Base-by-base conservation (phyloP, 2,113 vertebrate species). In the Athene noctua region DNA sequence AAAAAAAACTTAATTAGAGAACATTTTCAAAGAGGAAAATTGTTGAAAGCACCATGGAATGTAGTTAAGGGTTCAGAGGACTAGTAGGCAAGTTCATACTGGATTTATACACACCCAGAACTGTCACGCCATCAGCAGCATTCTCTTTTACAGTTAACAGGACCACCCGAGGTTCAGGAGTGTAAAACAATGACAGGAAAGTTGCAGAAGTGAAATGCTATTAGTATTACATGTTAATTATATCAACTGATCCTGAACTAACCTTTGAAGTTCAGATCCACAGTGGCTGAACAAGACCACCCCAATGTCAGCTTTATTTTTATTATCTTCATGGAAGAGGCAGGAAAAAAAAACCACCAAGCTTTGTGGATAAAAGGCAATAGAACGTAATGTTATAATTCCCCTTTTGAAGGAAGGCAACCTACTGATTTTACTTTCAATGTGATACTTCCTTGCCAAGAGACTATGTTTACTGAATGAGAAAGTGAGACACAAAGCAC, bases 401-500 rank as follows among this genome's bases (percentile, higher is more conserved):
- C 30, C 27, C 21, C 40, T 89, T 25, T 16, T 46, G 84, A 16
- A 80, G 34, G 49, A 72, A 68, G 40, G 18, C 46, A 68, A 25
- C 25, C 80, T 34, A 55, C 57, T 77, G 15, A 87, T 95, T 87
- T 92, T 89, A 92, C 92, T 95, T 92, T 94, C 95, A 96, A 54
- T 40, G 81, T 4, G 80, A 49, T 30, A 62, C 27, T 40, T 79
- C 86, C 84, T 74, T 96, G 96, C 95, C 96, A 96, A 93, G 70
- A 87, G 40, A 85, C 62, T 40, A 94, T 91, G 94, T 93, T 96
- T 92, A 88, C 65, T 77, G 61, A 96, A 89, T 91, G 94, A 96
- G 90, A 94, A 88, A 67, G 88, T 77, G 85, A 97, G 93, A 93
- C 77, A 68, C 1, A 0, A 14, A 62, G 80, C 25, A 70, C 79